Evolutionary conservation across 2,113 vertebrate species (phyloP), one percentile per base, ranked within the genome.

Genomic region (Ivindomyrus marchei): DNA sequence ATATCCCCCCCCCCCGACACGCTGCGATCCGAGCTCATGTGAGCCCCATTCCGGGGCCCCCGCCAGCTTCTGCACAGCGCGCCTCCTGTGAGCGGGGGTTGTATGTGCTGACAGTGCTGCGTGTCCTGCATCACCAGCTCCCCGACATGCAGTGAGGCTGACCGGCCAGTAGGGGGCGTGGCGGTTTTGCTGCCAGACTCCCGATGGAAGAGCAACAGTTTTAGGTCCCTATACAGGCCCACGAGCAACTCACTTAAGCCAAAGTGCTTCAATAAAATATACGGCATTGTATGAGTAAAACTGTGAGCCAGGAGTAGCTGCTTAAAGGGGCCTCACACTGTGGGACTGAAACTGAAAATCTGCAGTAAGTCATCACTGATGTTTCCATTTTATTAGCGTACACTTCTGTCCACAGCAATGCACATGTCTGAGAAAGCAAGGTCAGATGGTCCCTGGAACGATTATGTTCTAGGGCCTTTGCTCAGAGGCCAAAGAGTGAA

Each of bases 1-100:
- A 91, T 93, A 90, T 56, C 88, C 27, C 10, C 9, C 27, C 56
- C 50, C 24, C 42, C 88, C 89, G 88, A 52, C 87, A 74, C 17
- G 49, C 77, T 52, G 56, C 3, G 47, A 15, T 87, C n/a, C 19
- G 3, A 87, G n/a, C 62, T 90, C 36, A 36, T 39, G n/a, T 21
- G 47, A 27, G 17, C n/a, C 46, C 21, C 56, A 90, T 10, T 24
- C 0, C 0, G 27, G 47, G 46, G 27, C 3, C 39, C 31, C 91
- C 36, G 91, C 31, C 90, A 88, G 39, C 27, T 50, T 17, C 88
- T 6, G 70, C 13, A 36, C 10, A 0, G 47, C 24, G 0, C 49
- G 21, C 8, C 53, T 88, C 53, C 88, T 13, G 3, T 50, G 62
- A 62, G 6, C 7, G 15, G 3, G 19, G 17, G 9, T 0, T 70